A percentile compares a stretch with the other conserved stretches of the same genome.
Evolutionary conservation across 1,140 invertebrate genomes (phyloP).

Genomic region (Ericerus pela): DNA sequence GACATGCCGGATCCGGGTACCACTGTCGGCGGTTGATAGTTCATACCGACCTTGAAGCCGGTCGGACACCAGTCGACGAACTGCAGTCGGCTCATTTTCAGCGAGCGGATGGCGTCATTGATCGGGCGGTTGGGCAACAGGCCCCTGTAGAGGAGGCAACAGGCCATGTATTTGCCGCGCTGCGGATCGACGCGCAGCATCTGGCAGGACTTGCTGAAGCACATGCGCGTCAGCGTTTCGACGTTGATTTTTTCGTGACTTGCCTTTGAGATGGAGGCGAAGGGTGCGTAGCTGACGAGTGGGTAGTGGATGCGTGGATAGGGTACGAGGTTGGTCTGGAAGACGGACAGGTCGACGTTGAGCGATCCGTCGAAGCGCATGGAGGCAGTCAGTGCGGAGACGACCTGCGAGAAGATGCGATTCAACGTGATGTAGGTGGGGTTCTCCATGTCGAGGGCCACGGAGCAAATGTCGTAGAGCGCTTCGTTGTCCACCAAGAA

Average conservation of each 20-base stretch:
- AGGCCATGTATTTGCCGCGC: conserved; percentile 39
- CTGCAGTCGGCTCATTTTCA: conserved; percentile 32
- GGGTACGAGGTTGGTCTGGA: conserved; percentile 50
- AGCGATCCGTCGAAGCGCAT: conserved; percentile 45
- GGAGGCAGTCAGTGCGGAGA: conserved; percentile 38
- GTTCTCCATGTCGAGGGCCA: conserved; percentile 39
- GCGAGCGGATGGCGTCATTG: conserved; percentile 39
- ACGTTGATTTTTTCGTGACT: conserved; percentile 62
- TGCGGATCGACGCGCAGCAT: too few relatives aligned
- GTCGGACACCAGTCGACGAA: conserved; percentile 46
- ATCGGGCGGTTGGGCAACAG: conserved; percentile 42
- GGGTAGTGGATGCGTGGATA: conserved; percentile 45
- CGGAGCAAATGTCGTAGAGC: conserved; percentile 47
- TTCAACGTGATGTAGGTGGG: conserved; percentile 45
- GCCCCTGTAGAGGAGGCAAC: conserved; percentile 40
- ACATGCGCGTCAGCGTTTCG: conserved; percentile 31
- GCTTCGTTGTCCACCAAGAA: conserved; percentile 37
- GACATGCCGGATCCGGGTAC: conserved; percentile 47
- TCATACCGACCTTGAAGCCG: conserved; percentile 39
- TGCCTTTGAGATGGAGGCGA: conserved; percentile 65
- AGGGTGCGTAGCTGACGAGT: conserved; percentile 61
- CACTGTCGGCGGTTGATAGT: conserved; percentile 47
- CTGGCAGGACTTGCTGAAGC: too few relatives aligned
- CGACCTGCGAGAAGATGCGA: conserved; percentile 37
- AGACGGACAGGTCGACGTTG: conserved; percentile 48